phyloP scores from a whole-genome alignment of 92 coral and sea anemone genomes.

The Phenganax marumi region DNA sequence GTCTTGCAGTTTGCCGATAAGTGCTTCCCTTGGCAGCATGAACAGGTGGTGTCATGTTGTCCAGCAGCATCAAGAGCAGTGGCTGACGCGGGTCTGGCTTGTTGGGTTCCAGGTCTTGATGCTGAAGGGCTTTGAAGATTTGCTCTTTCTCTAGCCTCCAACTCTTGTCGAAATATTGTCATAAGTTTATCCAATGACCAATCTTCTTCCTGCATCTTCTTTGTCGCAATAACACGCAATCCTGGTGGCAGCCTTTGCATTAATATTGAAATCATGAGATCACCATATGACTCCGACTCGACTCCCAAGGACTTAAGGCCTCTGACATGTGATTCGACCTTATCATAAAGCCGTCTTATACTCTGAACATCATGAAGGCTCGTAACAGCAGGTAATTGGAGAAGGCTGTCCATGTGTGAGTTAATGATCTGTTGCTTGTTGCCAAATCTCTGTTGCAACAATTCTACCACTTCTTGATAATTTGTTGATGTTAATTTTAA shows the following conservation, averaged over 20 bases:
- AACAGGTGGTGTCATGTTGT: constrained; percentile 7
- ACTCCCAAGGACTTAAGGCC: constrained; percentile 42
- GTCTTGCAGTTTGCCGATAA: constrained; percentile 21
- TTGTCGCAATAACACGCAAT: neutral
- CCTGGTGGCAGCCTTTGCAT: constrained; percentile 12
- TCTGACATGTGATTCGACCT: constrained; percentile 29
- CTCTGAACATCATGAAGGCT: constrained; percentile 27
- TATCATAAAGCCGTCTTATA: constrained; percentile 25
- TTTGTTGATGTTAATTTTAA: constrained; percentile 13
- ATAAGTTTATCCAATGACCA: constrained; percentile 10
- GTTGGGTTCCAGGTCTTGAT: neutral
- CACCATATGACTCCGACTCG: constrained; percentile 22
- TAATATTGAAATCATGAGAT: constrained; percentile 13
- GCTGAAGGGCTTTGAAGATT: constrained; percentile 11
- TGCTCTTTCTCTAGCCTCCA: constrained; percentile 32
- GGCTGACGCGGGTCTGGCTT: neutral
- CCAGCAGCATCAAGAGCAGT: neutral
- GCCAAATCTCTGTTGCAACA: constrained; percentile 42
- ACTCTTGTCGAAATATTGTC: constrained; percentile 15
- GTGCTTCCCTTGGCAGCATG: constrained; percentile 10
- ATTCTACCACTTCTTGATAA: neutral
- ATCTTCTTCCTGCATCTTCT: neutral
- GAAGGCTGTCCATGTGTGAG: constrained; percentile 41
- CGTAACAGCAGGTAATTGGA: constrained; percentile 22
- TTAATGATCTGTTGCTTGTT: constrained; percentile 26